phyloP scores from a whole-genome alignment of 2,797 vertebrate species.

The Pelodytes ibericus region DNA sequence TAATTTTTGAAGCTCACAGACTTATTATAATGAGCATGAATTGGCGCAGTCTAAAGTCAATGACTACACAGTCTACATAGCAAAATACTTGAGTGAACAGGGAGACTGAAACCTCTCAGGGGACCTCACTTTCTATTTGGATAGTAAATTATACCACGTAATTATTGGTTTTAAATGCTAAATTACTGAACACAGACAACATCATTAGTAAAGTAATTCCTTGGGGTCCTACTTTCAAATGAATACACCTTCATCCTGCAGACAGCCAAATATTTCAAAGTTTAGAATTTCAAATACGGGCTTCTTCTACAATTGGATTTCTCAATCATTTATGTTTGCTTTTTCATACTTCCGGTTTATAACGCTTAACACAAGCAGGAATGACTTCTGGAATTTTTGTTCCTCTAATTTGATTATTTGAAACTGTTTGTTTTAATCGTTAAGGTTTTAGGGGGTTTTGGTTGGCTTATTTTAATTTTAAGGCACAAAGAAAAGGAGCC shows the following conservation, averaged over 20 bases:
- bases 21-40: neutral
- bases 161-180: constrained; percentile 8
- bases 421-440: too few species aligned
- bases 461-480: too few species aligned
- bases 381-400: too few species aligned
- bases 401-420: too few species aligned
- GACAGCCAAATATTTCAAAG: too few species aligned
- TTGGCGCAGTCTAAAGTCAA: neutral
- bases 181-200: constrained; percentile 9
- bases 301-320: neutral
- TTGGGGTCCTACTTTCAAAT: neutral
- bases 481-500: too few species aligned
- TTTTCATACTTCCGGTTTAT: too few species aligned
- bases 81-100: neutral
- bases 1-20: neutral
- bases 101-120: constrained; percentile 1
- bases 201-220: constrained; percentile 9
- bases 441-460: too few species aligned
- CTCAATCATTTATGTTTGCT: too few species aligned
- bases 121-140: neutral
- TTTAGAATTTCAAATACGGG: neutral
- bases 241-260: constrained; percentile 2
- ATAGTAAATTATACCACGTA: constrained; percentile 6
- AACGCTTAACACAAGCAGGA: too few species aligned
- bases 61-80: neutral